Percentiles rank a stretch among this genome's conserved stretches.
Evolutionary conservation across 2,888 invertebrate species (phyloP).

Genomic region (Poecilus cupreus): DNA sequence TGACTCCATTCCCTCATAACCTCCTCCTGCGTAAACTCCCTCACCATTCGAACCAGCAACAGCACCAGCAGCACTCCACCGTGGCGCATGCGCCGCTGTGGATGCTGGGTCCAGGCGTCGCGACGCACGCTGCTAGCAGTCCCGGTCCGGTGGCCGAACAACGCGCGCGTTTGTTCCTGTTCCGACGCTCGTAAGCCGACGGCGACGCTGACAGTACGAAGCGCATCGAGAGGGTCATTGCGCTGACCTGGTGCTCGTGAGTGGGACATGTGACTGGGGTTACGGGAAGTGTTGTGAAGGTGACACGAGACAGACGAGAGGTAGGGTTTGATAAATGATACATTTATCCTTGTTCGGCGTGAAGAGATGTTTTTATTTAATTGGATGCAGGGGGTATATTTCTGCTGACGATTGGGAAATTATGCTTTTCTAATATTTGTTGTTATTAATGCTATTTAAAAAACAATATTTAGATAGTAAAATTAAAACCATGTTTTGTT

Average conservation of each 20-base stretch:
- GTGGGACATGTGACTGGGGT: conserved; percentile 53
- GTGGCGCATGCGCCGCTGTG: conserved; percentile 22
- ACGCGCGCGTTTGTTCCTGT: conserved; percentile 8
- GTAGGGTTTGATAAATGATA: too few relatives aligned
- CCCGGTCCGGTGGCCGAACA: conserved; percentile 41
- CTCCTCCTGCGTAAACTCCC: not conserved
- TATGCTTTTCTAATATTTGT: too few relatives aligned
- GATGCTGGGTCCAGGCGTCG: conserved; percentile 55
- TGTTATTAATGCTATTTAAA: too few relatives aligned
- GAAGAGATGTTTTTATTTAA: too few relatives aligned
- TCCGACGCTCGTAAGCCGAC: not conserved
- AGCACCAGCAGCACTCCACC: not conserved
- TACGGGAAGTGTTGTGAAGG: not conserved
- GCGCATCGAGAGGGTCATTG: not conserved
- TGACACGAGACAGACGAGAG: not conserved
- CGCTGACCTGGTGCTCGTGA: not conserved
- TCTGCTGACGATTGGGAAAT: too few relatives aligned
- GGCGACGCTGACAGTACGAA: not conserved
- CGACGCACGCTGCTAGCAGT: conserved; percentile 39
- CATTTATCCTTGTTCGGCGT: too few relatives aligned
- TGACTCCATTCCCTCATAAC: not conserved
- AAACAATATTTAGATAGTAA: too few relatives aligned
- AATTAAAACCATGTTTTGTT: too few relatives aligned
- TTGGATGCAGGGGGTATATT: too few relatives aligned
- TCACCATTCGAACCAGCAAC: not conserved